Evolutionary conservation across 2,113 vertebrate genomes (phyloP), one percentile per base, ranked within the genome.

Genomic region (Nipponia nippon): DNA sequence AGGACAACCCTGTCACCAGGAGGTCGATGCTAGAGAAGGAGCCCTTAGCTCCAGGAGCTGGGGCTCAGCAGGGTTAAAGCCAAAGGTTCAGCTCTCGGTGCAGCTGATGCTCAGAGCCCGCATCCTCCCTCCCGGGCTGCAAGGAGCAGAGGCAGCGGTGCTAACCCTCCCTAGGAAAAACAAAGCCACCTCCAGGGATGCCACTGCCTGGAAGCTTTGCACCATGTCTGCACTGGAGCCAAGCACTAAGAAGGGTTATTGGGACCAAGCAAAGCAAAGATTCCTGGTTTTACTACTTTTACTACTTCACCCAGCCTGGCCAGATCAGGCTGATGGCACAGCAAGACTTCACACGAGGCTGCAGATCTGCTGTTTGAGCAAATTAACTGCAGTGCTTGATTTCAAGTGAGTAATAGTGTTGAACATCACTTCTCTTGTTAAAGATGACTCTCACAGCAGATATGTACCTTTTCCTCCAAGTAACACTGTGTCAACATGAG

Each of bases 401-500:
- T 75, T 73, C 47, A 67, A 83, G 62, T 27, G 77, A 97, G 75
- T 86, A 89, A 86, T 32, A 19, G 53, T 83, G 65, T 73, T 3
- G 3, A 91, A 89, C 10, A 4, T 61, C 55, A 49, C 81, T 94
- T 58, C 85, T 94, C 88, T 96, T 63, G 88, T 96, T 93, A 89
- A 96, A 93, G 89, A 96, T 11, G 5, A 14, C 92, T 88, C 44
- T 66, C 94, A 79, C 88, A 89, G 76, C 78, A 90, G 93, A 70
- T 93, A 75, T 36, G 93, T 78, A 93, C 91, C 94, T 97, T 97
- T 83, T 71, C 50, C 91, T 93, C 93, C 44, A 7, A 95, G 87
- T 56, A 87, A 50, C 42, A n/a, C 92, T 97, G 73, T 93, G 96
- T 97, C 96, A 97, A 96, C 95, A 96, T 19, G n/a, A 93, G 88